Conservation (phyloP, 2,113 vertebrate genomes). For the Argyrosomus japonicus region DNA sequence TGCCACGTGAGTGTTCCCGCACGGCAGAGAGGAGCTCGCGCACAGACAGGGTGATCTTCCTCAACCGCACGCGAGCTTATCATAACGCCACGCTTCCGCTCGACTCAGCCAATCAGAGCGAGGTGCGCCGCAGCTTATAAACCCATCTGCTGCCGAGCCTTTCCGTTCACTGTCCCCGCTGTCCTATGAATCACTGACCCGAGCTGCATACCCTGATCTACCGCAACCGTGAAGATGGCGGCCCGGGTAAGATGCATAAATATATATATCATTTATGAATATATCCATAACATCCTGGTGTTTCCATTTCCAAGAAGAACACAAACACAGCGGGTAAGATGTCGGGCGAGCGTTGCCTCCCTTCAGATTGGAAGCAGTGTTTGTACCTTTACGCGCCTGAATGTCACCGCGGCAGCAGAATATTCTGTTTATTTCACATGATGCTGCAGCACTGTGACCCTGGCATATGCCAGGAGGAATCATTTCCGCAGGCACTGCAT, state of each 20-base stretch:
- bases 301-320: not conserved
- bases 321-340: slow-evolving; percentile 27
- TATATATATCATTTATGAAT: no score
- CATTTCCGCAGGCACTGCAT: not conserved
- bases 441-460: not conserved
- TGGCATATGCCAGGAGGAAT: not conserved
- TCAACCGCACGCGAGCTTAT: slow-evolving; percentile 33
- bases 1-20: slow-evolving; percentile 42
- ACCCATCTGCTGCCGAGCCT: slow-evolving; percentile 51
- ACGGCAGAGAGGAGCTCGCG: not conserved
- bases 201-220: slow-evolving; percentile 49
- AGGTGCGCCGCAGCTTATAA: slow-evolving; percentile 64
- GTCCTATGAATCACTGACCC: slow-evolving; percentile 33
- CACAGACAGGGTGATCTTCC: not conserved
- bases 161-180: slow-evolving; percentile 37
- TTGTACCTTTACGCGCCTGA: slow-evolving; percentile 21
- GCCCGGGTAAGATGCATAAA: slow-evolving; percentile 78
- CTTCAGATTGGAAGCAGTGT: not conserved
- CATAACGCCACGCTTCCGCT: slow-evolving; percentile 48
- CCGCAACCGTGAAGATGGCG: slow-evolving; percentile 81
- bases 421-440: not conserved
- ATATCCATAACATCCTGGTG: not conserved
- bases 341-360: slow-evolving; percentile 29
- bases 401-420: slow-evolving; percentile 50
- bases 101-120: slow-evolving; percentile 65